Conservation (phyloP, 1,140 invertebrate genomes). For the Drosophila subobscura region DNA sequence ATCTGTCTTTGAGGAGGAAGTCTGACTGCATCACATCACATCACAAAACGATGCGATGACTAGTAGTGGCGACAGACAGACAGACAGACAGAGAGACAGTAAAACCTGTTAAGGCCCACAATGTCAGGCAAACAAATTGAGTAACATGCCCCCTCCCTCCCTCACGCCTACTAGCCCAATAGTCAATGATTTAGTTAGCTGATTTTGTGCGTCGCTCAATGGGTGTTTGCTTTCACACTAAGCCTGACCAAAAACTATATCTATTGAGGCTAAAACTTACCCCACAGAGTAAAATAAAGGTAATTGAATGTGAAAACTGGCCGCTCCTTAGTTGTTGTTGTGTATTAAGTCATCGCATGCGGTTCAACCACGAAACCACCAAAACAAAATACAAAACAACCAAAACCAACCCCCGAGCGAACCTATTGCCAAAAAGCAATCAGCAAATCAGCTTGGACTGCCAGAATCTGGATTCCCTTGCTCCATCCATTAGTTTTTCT, state of each 20-base stretch:
- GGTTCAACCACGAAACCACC: conserved; percentile 34
- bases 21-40: conserved; percentile 12
- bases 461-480: conserved; percentile 10
- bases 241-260: conserved; percentile 28
- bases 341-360: conserved; percentile 48
- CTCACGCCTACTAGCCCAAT: neutral
- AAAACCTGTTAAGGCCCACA: conserved; percentile 33
- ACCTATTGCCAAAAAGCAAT: conserved; percentile 44
- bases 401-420: conserved; percentile 37
- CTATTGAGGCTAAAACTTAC: conserved; percentile 51
- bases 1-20: conserved; percentile 5
- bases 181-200: conserved; percentile 24
- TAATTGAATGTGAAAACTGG: conserved; percentile 47
- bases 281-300: conserved; percentile 40
- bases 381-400: neutral
- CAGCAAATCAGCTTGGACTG: conserved; percentile 37
- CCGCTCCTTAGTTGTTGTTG: conserved; percentile 37
- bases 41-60: neutral
- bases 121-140: conserved; percentile 6
- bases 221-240: no score
- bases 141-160: neutral
- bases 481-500: no score
- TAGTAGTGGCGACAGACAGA: neutral
- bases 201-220: conserved; percentile 8
- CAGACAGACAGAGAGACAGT: neutral